Base-by-base conservation (phyloP, 2,113 vertebrate species). In the Castor canadensis region DNA sequence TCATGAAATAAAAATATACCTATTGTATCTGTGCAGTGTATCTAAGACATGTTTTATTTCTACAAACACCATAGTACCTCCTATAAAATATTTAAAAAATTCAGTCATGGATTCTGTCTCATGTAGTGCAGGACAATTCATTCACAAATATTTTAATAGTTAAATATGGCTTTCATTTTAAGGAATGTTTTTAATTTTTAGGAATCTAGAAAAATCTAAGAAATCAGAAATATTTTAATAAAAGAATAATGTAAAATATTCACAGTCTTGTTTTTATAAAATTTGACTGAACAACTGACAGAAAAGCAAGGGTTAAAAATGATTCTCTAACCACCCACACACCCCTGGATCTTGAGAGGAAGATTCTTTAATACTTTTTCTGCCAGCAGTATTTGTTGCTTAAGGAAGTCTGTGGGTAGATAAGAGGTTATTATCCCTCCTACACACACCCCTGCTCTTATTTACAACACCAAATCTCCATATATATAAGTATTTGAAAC, bases 341-440 rank as follows among this genome's bases (percentile, higher is more conserved):
- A 83, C 2, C 30, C 20, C 35, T n/a, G 45, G 87, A 87, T 95
- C 95, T 89, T 73, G 22, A 93, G 84, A 87, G 26, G 35, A 80
- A 52, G 20, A 30, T 91, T 47, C 66, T 95, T 86, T 91, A 91
- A 73, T 38, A 82, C 75, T 89, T 79, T 87, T 87, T 62, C 89
- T 92, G 88, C 56, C 52, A 66, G 52, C n/a, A 58, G 92, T 91
- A 87, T 95, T 96, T 95, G 96, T 89, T 96, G 95, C 94, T 95
- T 94, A 94, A 94, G 95, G 91, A 97, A 95, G 86, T 93, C 77
- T 13, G 96, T 94, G 77, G 92, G 92, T 84, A 87, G 93, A 81
- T 92, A 94, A 95, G 92, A 95, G 87, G 82, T 93, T 96, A 96
- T 97, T 95, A 96, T 84, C 52, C 88, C 95, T 95, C 96, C 97